phyloP scores from a whole-genome alignment of 2,113 vertebrate species.

The Mirounga angustirostris region DNA sequence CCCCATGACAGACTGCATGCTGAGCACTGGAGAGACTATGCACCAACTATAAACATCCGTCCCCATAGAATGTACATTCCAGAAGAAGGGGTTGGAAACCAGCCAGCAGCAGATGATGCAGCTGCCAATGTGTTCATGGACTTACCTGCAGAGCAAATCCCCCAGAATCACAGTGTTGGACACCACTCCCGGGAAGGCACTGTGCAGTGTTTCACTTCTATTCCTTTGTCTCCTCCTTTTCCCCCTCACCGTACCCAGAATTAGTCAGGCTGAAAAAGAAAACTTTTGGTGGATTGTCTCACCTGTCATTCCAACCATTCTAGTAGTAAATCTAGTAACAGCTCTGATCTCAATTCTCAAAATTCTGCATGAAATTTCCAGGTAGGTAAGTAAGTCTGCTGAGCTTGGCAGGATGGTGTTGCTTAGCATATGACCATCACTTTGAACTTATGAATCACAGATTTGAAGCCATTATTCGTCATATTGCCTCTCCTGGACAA shows the following conservation, averaged over 20 bases:
- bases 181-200: background rate
- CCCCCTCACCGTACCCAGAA: fast-evolving
- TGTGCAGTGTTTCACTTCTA: background rate
- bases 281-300: background rate
- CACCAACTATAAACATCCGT: background rate
- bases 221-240: background rate
- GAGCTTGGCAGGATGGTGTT: background rate
- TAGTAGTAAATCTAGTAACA: background rate
- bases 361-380: background rate
- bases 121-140: background rate
- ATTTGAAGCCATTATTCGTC: background rate
- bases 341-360: background rate
- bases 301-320: background rate
- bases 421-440: background rate
- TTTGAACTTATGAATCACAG: background rate
- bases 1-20: background rate
- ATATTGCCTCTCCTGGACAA: background rate
- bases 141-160: background rate
- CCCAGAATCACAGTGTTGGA: background rate
- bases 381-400: background rate
- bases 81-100: background rate
- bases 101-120: background rate
- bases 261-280: background rate
- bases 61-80: background rate
- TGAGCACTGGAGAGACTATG: background rate